Evolutionary conservation across 2,888 invertebrate species (phyloP), one percentile per base, ranked within the genome.

Genomic region (Perizoma affinitatum): DNA sequence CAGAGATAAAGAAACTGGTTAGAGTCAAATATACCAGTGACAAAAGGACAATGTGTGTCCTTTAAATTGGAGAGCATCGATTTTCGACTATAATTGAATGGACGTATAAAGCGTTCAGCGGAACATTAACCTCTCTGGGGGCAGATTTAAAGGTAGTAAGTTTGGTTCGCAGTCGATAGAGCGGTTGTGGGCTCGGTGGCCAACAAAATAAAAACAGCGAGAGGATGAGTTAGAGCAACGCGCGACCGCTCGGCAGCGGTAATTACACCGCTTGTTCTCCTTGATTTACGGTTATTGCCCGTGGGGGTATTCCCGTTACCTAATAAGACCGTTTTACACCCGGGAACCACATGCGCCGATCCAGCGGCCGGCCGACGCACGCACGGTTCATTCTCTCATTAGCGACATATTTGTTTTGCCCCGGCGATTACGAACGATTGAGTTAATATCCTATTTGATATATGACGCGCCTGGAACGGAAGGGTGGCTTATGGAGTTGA

Each of bases 201-300:
- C 86, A 84, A 86, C 90, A 88, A 90, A 92, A 91, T 90, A 91
- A 91, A 90, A 92, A 90, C 86, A 88, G 81, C 77, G 70, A 86
- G 84, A 81, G 88, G 89, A 90, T 92, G 90, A 91, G 91, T 92
- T 90, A 91, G 88, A 88, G 88, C 87, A 81, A 76, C 76, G 88
- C 86, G 88, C 87, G 89, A 89, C 89, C 90, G 90, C 88, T 86
- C 87, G 84, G 83, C 88, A 84, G 78, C 87, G 89, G 93, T 93
- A 93, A 93, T 93, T 93, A 93, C 92, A 89, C 89, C 90, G 93
- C 92, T 93, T 92, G 93, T 91, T 92, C 90, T 88, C 86, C 87
- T 88, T 93, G 91, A 90, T 90, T 93, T 92, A 93, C 90, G 90
- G 92, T 93, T 93, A 93, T 93, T 93, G 92, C 92, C 88, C 88